Conservation (phyloP, 2,888 invertebrate species). For the Dorcus parallelipipedus region DNA sequence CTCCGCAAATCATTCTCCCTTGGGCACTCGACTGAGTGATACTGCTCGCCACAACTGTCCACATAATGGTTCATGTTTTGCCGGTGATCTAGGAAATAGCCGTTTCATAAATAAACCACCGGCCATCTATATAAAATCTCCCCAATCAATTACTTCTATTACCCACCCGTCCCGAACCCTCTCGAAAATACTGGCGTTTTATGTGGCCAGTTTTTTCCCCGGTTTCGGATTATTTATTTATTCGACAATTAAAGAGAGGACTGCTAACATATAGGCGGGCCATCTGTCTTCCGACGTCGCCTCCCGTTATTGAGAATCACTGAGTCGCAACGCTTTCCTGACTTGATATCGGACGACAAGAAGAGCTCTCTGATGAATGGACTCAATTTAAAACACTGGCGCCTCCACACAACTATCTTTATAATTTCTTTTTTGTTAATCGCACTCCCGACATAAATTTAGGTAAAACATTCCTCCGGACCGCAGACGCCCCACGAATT, state of each 20-base stretch:
- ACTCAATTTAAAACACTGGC: conserved; percentile 41
- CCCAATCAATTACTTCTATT: conserved; percentile 42
- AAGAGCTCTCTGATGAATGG: conserved; percentile 43
- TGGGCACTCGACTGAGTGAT: conserved; percentile 34
- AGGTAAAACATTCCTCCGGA: background rate
- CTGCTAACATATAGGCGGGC: conserved; percentile 32
- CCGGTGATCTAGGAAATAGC: conserved; percentile 43
- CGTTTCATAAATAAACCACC: conserved; percentile 44
- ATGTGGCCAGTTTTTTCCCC: background rate
- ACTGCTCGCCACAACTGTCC: conserved; percentile 38
- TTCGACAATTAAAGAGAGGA: conserved; percentile 37
- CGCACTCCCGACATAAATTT: background rate
- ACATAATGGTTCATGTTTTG: conserved; percentile 41
- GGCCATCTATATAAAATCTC: conserved; percentile 39
- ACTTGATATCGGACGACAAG: conserved; percentile 38
- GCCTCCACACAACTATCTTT: conserved; percentile 27
- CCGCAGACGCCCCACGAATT: background rate
- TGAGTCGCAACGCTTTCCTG: conserved; percentile 31
- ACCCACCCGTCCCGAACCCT: background rate
- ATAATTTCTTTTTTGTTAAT: conserved; percentile 3
- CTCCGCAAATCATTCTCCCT: conserved; percentile 36
- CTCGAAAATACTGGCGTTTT: conserved; percentile 1
- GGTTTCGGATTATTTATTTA: conserved; percentile 32
- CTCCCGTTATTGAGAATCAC: conserved; percentile 39
- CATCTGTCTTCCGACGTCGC: conserved; percentile 38